These are phyloP conservation scores for Caenorhabditis angaria DNA, from an alignment of 2,888 invertebrate genomes.

Conservation along the genomic window DNA sequence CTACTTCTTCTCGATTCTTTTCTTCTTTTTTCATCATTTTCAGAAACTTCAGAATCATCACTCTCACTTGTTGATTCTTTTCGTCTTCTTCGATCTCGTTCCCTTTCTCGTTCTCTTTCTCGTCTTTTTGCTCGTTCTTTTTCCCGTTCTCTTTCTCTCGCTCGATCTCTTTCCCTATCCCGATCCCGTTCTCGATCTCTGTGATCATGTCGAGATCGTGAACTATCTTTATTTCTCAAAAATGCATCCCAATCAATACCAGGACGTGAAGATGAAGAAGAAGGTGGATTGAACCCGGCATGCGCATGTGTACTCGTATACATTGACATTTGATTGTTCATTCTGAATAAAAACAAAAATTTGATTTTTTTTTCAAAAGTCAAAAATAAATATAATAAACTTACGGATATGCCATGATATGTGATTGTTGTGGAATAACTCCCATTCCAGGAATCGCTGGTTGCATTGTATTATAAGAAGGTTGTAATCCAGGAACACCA, in stretches of 20 bases:
- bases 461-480: neutral
- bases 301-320: conserved; percentile 6
- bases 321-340: conserved; percentile 2
- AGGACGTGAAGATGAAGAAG: conserved; percentile 9
- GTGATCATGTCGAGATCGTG: conserved; percentile 12
- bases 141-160: conserved; percentile 7
- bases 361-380: neutral
- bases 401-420: conserved; percentile 15
- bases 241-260: conserved; percentile 39
- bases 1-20: conserved; percentile 6
- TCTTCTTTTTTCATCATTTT: conserved; percentile 2
- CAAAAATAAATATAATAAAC: conserved; percentile 1
- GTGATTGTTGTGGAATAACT: conserved; percentile 7
- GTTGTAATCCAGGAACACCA: conserved; percentile 18
- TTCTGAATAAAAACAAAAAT: conserved; percentile 14
- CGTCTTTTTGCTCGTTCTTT: conserved; percentile 10
- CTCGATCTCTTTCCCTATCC: conserved; percentile 6
- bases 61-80: neutral
- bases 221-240: conserved; percentile 31
- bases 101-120: conserved; percentile 18
- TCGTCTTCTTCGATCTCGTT: conserved; percentile 12
- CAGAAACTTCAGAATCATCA: conserved; percentile 9
- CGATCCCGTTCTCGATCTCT: conserved; percentile 16
- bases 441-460: conserved; percentile 14
- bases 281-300: conserved; percentile 20